Evolutionary conservation across 2,888 invertebrate species (phyloP).

Genomic region (Polydrusus cervinus): DNA sequence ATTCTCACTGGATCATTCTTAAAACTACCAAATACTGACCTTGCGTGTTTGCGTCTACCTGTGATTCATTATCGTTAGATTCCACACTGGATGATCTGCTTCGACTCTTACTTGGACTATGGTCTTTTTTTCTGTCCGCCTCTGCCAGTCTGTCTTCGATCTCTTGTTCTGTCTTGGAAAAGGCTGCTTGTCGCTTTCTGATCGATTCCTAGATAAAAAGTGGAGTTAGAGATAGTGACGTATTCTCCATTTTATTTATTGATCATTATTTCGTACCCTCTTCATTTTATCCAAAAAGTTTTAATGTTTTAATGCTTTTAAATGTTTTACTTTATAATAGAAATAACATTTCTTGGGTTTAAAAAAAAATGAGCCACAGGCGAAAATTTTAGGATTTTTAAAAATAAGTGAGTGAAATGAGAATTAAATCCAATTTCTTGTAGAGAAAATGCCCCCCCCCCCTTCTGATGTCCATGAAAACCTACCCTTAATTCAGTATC

Average conservation of each 20-base stretch:
- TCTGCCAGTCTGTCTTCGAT: constrained; percentile 82
- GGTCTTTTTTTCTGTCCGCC: constrained; percentile 75
- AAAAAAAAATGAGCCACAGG: no score
- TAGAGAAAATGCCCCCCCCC: background rate
- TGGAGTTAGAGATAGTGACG: no score
- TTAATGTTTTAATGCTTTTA: no score
- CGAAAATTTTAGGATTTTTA: no score
- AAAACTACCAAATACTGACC: constrained; percentile 64
- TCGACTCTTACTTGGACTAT: constrained; percentile 57
- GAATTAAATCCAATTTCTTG: no score
- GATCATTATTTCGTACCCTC: no score
- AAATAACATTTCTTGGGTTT: background rate
- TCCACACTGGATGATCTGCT: constrained; percentile 68
- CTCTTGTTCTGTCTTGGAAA: constrained; percentile 83
- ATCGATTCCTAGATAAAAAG: constrained; percentile 63
- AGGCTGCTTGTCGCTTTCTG: constrained; percentile 80
- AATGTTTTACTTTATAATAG: no score
- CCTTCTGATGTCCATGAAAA: background rate
- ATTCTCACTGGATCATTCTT: background rate
- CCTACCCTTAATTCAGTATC: constrained; percentile 84
- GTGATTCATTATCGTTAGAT: constrained; percentile 70
- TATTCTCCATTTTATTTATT: no score
- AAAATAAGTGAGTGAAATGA: no score
- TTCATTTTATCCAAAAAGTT: no score
- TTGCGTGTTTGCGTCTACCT: constrained; percentile 68